Evolutionary conservation across 2,888 invertebrate genomes (phyloP).

Genomic region (Macaria notata): DNA sequence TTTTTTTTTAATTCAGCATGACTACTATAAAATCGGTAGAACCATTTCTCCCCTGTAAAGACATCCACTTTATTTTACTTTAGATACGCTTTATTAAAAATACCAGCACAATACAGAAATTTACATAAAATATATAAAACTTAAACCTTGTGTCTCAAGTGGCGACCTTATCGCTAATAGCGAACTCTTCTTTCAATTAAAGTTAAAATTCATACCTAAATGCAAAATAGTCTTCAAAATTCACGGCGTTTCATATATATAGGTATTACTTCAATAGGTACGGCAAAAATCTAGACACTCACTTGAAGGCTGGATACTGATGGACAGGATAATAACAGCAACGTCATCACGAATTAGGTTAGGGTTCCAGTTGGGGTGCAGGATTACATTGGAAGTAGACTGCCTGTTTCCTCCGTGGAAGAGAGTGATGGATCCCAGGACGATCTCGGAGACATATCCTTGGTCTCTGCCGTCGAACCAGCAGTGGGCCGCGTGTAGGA

Average conservation of each 20-base stretch:
- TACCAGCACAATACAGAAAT: no score
- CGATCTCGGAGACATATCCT: constrained; percentile 41
- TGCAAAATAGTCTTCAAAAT: no score
- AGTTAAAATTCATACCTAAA: no score
- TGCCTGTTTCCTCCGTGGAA: constrained; percentile 47
- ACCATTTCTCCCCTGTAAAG: no score
- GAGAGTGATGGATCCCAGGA: constrained; percentile 45
- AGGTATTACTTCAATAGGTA: not conserved
- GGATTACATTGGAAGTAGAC: constrained; percentile 32
- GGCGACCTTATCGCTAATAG: not conserved
- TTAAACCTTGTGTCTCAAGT: no score
- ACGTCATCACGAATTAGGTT: constrained; percentile 42
- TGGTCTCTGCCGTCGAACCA: constrained; percentile 47
- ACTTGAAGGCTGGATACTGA: constrained; percentile 31
- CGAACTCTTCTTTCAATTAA: no score
- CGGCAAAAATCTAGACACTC: constrained; percentile 11
- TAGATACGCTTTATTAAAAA: no score
- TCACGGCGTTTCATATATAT: no score
- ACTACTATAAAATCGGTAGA: no score
- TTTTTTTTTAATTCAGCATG: no score
- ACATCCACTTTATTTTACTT: no score
- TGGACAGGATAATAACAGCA: constrained; percentile 39
- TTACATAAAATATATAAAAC: no score
- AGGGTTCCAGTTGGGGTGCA: constrained; percentile 46
- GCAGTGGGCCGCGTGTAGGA: constrained; percentile 45